phyloP scores from a whole-genome alignment of 1,140 invertebrate genomes.

The Melanaphis sacchari region DNA sequence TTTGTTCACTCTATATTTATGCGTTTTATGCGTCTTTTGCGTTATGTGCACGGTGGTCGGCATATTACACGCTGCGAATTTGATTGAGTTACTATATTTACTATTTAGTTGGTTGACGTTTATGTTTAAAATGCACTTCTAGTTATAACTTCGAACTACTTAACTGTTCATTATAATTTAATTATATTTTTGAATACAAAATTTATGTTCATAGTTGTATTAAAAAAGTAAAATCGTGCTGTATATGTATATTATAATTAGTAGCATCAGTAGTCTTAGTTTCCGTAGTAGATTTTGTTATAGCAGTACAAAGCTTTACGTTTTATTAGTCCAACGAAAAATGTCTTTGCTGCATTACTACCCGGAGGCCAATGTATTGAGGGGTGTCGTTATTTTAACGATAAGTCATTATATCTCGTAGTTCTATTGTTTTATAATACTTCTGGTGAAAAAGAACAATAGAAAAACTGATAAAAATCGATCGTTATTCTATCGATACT shows the following conservation, averaged over 20 bases:
- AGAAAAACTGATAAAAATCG: not conserved
- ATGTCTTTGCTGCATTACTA: not conserved
- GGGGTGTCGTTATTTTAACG: constrained; percentile 21
- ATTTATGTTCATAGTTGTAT: too few relatives aligned
- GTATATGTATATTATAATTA: not conserved
- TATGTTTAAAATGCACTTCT: not conserved
- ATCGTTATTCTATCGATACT: not conserved
- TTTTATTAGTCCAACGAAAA: not conserved
- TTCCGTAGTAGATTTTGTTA: not conserved
- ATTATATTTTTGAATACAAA: not conserved
- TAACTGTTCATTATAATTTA: not conserved
- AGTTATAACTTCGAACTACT: not conserved
- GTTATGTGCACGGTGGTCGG: not conserved
- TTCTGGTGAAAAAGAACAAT: not conserved
- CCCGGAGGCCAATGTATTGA: not conserved
- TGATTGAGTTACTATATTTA: not conserved
- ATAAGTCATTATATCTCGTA: not conserved
- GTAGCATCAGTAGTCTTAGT: not conserved
- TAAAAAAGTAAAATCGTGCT: not conserved
- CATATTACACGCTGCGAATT: not conserved
- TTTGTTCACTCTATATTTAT: not conserved
- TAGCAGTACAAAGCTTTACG: not conserved
- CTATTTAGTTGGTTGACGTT: not conserved
- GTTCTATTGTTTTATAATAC: constrained; percentile 19
- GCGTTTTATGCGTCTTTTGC: not conserved